Evolutionary conservation across 2,113 vertebrate genomes (phyloP).

Genomic region (Smithornis capensis): DNA sequence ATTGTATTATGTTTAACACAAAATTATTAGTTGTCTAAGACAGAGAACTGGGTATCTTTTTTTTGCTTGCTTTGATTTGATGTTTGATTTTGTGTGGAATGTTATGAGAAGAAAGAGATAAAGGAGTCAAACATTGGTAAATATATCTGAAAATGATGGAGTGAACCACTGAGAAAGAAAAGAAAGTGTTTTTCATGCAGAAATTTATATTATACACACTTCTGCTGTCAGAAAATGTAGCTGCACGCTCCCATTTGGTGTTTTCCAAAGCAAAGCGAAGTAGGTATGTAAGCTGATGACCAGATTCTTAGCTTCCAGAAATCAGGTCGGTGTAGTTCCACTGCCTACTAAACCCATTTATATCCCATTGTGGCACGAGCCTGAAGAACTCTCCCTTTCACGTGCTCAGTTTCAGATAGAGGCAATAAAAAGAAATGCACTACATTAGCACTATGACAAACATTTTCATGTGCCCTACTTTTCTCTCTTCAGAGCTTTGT

Average conservation of each 20-base stretch:
- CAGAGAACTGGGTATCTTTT: background rate
- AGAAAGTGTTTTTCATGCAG: background rate
- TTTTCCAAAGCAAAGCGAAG: background rate
- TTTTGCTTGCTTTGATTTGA: fast-evolving
- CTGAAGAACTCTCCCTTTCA: background rate
- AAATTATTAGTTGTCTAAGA: background rate
- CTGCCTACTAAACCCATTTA: background rate
- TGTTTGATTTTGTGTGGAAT: background rate
- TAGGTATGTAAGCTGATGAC: background rate
- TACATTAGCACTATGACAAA: fast-evolving
- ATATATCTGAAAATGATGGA: background rate
- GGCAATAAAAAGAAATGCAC: background rate
- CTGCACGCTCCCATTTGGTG: fast-evolving
- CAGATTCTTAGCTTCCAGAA: background rate
- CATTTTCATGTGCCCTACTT: background rate
- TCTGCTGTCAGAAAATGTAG: background rate
- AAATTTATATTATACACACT: background rate
- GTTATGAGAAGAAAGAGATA: background rate
- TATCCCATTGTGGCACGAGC: background rate
- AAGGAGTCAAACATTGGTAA: background rate
- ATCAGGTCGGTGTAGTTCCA: background rate
- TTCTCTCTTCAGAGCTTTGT: background rate
- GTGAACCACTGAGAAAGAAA: background rate
- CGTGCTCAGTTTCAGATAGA: fast-evolving
- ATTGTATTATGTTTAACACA: background rate